phyloP scores from a whole-genome alignment of 2,797 vertebrate genomes.

The Nyctibius grandis region DNA sequence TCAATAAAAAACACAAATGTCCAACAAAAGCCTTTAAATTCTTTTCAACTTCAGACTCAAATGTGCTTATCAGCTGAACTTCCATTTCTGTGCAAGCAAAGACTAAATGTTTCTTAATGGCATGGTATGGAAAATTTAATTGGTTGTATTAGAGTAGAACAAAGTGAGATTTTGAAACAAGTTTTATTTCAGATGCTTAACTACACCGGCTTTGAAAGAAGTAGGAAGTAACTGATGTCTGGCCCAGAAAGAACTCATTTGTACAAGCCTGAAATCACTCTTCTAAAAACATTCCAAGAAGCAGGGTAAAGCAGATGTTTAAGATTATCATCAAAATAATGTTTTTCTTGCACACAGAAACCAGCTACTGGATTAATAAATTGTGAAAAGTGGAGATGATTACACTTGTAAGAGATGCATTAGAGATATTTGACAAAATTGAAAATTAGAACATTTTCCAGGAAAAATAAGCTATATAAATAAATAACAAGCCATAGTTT shows the following conservation, averaged over 20 bases:
- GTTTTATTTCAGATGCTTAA: background rate
- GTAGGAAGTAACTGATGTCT: background rate
- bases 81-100: background rate
- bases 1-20: background rate
- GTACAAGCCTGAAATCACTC: background rate
- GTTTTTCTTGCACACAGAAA: background rate
- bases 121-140: background rate
- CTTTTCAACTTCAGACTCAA: background rate
- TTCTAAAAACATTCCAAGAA: background rate
- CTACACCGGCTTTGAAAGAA: background rate
- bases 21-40: background rate
- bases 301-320: background rate
- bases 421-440: background rate
- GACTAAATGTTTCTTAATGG: background rate
- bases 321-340: constrained; percentile 18
- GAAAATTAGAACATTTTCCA: background rate
- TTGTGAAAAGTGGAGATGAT: background rate
- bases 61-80: background rate
- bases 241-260: background rate
- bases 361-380: background rate
- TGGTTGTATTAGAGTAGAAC: background rate
- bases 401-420: background rate
- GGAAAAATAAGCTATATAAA: background rate
- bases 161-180: background rate
- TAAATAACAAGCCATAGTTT: background rate